Conservation (phyloP, 1,140 invertebrate genomes). For the Megathymus violae region DNA sequence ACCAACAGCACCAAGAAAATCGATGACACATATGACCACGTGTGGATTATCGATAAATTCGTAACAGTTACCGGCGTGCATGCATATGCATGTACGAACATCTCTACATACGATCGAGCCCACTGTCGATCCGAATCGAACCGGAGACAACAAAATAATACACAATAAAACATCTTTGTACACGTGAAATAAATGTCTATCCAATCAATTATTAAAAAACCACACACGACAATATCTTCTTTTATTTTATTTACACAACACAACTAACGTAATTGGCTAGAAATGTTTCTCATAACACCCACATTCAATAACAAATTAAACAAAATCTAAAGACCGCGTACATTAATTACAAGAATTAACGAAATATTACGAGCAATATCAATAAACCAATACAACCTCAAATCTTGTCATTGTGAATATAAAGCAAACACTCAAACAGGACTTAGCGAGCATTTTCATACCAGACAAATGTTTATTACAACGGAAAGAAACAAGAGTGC, state of each 20-base stretch:
- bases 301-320: conserved; percentile 54
- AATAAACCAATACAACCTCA: background rate
- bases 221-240: background rate
- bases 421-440: background rate
- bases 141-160: conserved; percentile 9
- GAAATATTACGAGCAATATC: background rate
- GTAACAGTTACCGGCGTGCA: background rate
- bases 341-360: conserved; percentile 1
- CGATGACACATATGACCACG: background rate
- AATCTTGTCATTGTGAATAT: background rate
- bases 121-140: conserved; percentile 11
- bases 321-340: conserved; percentile 4
- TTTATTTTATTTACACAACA: conserved; percentile 67
- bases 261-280: conserved; percentile 59
- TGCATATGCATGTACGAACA: no score
- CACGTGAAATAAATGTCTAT: conserved; percentile 35
- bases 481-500: conserved; percentile 16
- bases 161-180: conserved; percentile 31
- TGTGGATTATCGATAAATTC: conserved; percentile 9
- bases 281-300: conserved; percentile 57
- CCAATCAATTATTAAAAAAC: background rate
- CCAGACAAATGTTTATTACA: conserved; percentile 3
- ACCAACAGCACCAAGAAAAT: conserved; percentile 23
- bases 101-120: no score
- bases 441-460: background rate